Base-by-base conservation (phyloP, 2,888 invertebrate genomes). In the Quadroppia sp. region DNA sequence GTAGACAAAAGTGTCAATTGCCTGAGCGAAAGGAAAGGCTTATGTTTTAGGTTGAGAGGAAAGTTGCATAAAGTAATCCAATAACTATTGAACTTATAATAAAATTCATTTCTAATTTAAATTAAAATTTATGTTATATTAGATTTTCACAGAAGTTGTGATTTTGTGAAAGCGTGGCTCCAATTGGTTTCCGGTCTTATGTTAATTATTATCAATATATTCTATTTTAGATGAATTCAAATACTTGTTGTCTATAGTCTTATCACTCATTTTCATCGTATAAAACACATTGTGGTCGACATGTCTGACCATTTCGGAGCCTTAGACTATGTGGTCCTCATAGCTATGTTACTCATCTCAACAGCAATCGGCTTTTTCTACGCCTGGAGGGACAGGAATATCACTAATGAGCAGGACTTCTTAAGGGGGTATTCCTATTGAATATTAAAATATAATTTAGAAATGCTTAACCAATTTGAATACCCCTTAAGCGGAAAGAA, bases 361-460 rank as follows among this genome's bases (percentile, higher is more conserved):
- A 76, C 82, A 11, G 78, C 80, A 3, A 81, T 82, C 56, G 82
- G 83, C 0, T 71, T 82, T 23, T 82, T 80, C 75, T 82, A 81
- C 79, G 82, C 86, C 80, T 86, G 86, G 79, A 85, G 84, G 25
- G 76, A 75, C 50, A 78, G 83, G 79, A 85, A 83, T 77, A 83
- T 85, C 80, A 88, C 77, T 82, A 89, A 81, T 3, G 81, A 81
- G 30, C 79, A 79, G 45, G 82, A 83, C 74, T 80, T 82, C 59
- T 79, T 83, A 28, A 80, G 82, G 69, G 82, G 81, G 69, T 69
- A 69, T 42, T 69, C 23, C 28, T n/a, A 67, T n/a, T 42, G 11
- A 40, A n/a, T 11, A 6, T 23, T 20, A 20, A 6, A 23, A 6
- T 20, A 23, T 32, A 6, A n/a, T 17, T 32, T 11, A 28, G 2